Evolutionary conservation across 2,113 vertebrate species (phyloP), one percentile per base, ranked within the genome.

Genomic region (Calidris pugnax): DNA sequence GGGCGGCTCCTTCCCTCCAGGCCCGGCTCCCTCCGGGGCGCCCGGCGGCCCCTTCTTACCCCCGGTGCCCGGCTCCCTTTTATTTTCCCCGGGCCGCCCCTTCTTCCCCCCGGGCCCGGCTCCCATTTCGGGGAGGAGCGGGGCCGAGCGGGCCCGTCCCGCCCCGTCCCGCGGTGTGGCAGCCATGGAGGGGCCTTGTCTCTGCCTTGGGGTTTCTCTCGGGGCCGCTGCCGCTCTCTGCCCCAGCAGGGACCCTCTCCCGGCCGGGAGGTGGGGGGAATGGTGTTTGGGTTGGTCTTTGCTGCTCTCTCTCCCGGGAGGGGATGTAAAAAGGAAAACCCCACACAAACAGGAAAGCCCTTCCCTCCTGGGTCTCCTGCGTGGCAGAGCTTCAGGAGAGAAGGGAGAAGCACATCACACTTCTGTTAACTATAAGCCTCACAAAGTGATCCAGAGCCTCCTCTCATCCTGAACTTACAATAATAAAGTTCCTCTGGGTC

Each of bases 391-490:
- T 73, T 51, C 19, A 62, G 53, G 33, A 56, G 35, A 27, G 22
- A 32, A 14, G 2, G 55, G 35, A 63, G 56, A n/a, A 35, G 50
- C 8, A 1, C 4, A 2, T 12, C 8, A 22, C 14, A 1, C 37
- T 60, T 41, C 17, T 68, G 33, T 30, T 26, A 28, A 41, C 37
- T 11, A 0, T 32, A 41, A 74, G 2, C 26, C 26, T 48, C 39
- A 17, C 39, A 45, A 32, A 73, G 41, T 35, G 1, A 48, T 21
- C 23, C 1, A 7, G n/a, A 69, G 27, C 15, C 12, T 17, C 0
- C 0, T 9, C 20, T 63, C 51, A 33, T 5, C 20, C 32, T 13
- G 39, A 1, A n/a, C 27, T 12, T 45, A 48, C 22, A 27, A 1
- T 24, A 6, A 9, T 12, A 14, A 67, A 4, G 10, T 51, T 56